A percentile compares a stretch with the other conserved stretches of the same genome.
These are phyloP conservation scores for Gila orcuttii DNA, from an alignment of 2,113 vertebrate species.

Conservation along the genomic window DNA sequence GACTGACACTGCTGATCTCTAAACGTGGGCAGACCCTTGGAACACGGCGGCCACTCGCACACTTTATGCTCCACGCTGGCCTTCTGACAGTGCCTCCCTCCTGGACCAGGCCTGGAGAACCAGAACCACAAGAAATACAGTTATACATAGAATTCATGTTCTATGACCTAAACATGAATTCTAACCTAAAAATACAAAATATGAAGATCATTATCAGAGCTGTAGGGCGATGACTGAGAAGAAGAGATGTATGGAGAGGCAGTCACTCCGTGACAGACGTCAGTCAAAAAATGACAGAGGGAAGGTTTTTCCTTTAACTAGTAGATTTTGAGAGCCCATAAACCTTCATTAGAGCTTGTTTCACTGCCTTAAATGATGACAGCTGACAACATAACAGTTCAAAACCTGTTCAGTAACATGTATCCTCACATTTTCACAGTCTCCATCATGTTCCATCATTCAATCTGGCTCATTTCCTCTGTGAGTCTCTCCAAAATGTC, in stretches of 20 bases:
- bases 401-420: not conserved
- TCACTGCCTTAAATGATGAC: not conserved
- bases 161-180: not conserved
- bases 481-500: not conserved
- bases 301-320: not conserved
- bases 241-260: not conserved
- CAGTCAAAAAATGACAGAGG: not conserved
- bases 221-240: not conserved
- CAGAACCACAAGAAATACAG: not conserved
- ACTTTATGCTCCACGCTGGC: constrained; percentile 90
- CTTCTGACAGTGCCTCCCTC: constrained; percentile 85
- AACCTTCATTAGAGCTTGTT: not conserved
- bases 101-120: constrained; percentile 83
- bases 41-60: constrained; percentile 88
- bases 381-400: not conserved
- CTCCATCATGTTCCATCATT: not conserved
- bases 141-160: not conserved
- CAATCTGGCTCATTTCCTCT: not conserved
- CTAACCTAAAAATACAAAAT: not conserved
- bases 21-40: constrained; percentile 88
- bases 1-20: constrained; percentile 95
- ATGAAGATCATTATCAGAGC: not conserved
- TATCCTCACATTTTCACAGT: not conserved
- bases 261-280: not conserved
- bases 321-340: not conserved